phyloP scores from a whole-genome alignment of 2,888 invertebrate species.

The Drosophila yooni region DNA sequence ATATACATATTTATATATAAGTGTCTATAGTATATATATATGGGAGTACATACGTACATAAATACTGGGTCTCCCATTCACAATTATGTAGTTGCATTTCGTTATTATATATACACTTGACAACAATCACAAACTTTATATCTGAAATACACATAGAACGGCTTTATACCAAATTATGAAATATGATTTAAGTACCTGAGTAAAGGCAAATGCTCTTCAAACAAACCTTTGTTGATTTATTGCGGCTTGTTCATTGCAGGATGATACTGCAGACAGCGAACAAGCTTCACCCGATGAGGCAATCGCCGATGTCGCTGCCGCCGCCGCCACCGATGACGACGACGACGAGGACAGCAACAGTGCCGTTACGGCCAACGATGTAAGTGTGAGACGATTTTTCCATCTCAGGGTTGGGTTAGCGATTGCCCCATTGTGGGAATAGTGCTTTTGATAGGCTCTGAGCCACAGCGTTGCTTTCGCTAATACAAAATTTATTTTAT shows the following conservation, averaged over 20 bases:
- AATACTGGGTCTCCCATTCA: conserved; percentile 1
- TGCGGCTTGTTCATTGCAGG: conserved; percentile 76
- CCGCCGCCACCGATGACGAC: conserved; percentile 7
- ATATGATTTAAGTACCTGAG: conserved; percentile 31
- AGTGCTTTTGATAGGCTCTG: conserved; percentile 2
- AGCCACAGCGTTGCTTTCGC: conserved; percentile 7
- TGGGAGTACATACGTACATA: conserved; percentile 13
- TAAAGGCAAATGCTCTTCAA: conserved; percentile 56
- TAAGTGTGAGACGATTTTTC: conserved; percentile 52
- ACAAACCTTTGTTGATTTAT: conserved; percentile 60
- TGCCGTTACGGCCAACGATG: conserved; percentile 50
- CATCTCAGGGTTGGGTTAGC: conserved; percentile 4
- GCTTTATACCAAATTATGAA: conserved; percentile 21
- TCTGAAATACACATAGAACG: conserved; percentile 9
- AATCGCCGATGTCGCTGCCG: conserved; percentile 16
- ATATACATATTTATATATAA: not conserved
- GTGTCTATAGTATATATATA: conserved; percentile 7
- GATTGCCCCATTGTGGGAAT: conserved; percentile 5
- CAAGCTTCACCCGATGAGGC: conserved; percentile 28
- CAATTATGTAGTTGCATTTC: conserved; percentile 17
- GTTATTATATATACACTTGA: conserved; percentile 5
- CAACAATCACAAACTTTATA: conserved; percentile 8
- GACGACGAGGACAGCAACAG: conserved; percentile 67
- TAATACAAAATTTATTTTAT: conserved; percentile 32
- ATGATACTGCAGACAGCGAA: conserved; percentile 65